Percentiles rank a stretch among this genome's conserved stretches.
Conservation (phyloP, 2,797 vertebrate species). For the Galagoides demidoff region DNA sequence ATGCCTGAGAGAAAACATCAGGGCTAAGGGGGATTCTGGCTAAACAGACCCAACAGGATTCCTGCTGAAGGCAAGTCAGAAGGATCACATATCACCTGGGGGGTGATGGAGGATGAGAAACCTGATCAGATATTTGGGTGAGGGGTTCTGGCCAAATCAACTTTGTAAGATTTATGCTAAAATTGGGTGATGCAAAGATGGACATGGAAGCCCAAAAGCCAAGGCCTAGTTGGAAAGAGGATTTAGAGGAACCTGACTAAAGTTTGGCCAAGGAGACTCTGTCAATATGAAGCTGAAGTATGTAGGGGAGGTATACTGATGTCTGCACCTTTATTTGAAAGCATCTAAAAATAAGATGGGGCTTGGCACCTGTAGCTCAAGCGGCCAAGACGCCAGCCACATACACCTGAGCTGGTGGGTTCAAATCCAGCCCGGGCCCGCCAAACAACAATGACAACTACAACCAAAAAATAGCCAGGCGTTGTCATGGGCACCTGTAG, state of each 20-base stretch:
- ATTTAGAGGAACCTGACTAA: background rate
- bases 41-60: background rate
- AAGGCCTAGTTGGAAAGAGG: background rate
- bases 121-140: background rate
- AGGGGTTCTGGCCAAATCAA: background rate
- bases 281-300: background rate
- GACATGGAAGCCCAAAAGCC: background rate
- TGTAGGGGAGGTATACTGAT: background rate
- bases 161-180: background rate
- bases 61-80: background rate
- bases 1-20: background rate
- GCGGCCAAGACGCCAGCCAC: no score
- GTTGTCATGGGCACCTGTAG: no score
- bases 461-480: no score
- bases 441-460: no score
- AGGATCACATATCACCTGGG: background rate
- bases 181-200: background rate
- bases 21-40: background rate
- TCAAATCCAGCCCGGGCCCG: no score
- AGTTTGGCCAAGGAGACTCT: background rate
- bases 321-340: constrained; percentile 38
- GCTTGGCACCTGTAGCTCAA: no score
- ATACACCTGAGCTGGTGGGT: no score
- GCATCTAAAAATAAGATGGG: background rate
- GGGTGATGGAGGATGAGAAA: background rate